A percentile compares a stretch with the other conserved stretches of the same genome.
Evolutionary conservation across 1,140 invertebrate species (phyloP).

Genomic region (Steinernema feltiae): DNA sequence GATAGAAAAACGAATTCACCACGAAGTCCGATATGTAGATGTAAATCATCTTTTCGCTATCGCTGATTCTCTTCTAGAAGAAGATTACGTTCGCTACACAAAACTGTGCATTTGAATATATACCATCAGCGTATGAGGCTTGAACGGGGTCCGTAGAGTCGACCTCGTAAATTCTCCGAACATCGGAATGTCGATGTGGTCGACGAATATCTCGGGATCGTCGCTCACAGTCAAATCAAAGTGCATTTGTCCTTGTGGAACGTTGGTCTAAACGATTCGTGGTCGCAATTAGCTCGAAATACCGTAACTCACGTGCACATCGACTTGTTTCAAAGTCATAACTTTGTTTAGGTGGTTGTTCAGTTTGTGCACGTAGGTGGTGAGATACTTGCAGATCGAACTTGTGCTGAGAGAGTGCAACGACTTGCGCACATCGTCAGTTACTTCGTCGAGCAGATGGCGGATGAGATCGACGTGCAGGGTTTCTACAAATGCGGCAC

Average conservation of each 20-base stretch:
- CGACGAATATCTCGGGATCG: neutral
- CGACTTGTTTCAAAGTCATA: neutral
- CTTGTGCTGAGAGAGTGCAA: neutral
- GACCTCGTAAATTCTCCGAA: neutral
- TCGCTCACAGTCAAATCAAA: neutral
- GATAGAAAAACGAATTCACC: neutral
- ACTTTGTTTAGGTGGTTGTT: neutral
- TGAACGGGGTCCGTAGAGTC: neutral
- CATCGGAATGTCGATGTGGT: neutral
- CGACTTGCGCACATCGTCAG: neutral
- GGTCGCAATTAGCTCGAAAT: neutral
- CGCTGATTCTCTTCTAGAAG: neutral
- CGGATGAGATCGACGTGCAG: neutral
- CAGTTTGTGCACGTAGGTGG: neutral
- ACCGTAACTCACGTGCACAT: neutral
- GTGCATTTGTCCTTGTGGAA: neutral
- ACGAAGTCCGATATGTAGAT: constrained; percentile 1
- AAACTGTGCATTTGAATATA: neutral
- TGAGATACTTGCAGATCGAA: neutral
- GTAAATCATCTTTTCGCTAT: neutral
- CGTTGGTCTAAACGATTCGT: neutral
- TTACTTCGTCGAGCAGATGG: neutral
- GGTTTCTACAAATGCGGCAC: neutral
- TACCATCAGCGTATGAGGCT: neutral
- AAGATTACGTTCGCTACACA: neutral